A percentile compares a stretch with the other conserved stretches of the same genome.
Conservation (phyloP, 2,113 vertebrate genomes). For the Hippocampus mohnikei region DNA sequence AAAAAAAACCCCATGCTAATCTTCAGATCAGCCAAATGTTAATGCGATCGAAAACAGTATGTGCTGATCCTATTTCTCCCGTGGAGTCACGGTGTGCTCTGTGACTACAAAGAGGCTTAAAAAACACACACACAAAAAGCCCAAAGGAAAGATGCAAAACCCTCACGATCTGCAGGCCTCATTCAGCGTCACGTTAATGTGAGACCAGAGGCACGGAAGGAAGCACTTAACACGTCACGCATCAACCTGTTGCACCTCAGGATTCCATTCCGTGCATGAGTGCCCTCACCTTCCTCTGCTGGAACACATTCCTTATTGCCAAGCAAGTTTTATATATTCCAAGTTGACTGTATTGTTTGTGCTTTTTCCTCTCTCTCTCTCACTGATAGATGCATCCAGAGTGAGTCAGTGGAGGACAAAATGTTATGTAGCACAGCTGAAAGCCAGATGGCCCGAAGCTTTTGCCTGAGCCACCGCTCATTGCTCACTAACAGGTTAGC, state of each 20-base stretch:
- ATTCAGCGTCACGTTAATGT: conserved; percentile 18
- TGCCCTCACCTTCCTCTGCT: background rate
- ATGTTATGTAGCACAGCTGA: conserved; percentile 65
- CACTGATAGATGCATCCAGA: conserved; percentile 10
- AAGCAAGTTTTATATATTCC: background rate
- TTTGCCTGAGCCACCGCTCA: conserved; percentile 61
- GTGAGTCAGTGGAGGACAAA: conserved; percentile 64
- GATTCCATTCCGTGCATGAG: background rate
- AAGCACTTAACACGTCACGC: conserved; percentile 12
- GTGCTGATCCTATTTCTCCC: background rate
- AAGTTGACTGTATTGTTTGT: conserved; percentile 2
- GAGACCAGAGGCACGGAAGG: conserved; percentile 11
- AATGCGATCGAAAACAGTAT: background rate
- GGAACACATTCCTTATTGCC: background rate
- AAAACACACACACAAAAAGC: too few species aligned
- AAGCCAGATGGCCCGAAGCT: conserved; percentile 70
- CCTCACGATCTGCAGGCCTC: background rate
- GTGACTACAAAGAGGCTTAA: background rate
- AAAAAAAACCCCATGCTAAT: conserved; percentile 10
- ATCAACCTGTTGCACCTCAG: conserved; percentile 1
- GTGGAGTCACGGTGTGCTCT: background rate
- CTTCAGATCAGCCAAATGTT: conserved; percentile 13
- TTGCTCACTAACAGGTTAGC: conserved; percentile 67
- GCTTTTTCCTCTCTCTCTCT: background rate
- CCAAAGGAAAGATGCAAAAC: background rate